Conservation (phyloP, 1,140 invertebrate species). For the Acromyrmex echinatior region DNA sequence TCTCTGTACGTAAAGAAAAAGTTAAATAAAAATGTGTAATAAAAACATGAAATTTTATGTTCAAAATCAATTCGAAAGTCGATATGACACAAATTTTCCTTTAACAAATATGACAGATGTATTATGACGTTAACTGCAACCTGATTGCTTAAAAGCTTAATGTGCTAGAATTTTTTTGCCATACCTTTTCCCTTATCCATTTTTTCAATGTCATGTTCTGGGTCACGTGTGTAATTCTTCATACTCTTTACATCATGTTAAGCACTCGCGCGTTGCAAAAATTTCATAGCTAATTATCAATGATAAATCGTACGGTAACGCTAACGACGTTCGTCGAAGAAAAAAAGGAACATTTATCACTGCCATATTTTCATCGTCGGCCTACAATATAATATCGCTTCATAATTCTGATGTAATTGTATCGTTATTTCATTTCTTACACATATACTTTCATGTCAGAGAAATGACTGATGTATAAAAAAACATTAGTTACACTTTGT, state of each 20-base stretch:
- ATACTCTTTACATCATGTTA: conserved; percentile 5
- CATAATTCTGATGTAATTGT: conserved; percentile 53
- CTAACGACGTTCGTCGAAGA: conserved; percentile 37
- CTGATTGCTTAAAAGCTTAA: conserved; percentile 42
- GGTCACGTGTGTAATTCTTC: conserved; percentile 41
- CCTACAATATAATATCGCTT: conserved; percentile 25
- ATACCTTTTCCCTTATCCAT: conserved; percentile 1
- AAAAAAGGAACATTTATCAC: conserved; percentile 72
- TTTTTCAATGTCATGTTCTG: neutral
- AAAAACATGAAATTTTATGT: neutral
- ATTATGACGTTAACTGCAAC: neutral
- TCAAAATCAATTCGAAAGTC: conserved; percentile 7
- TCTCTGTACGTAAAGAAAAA: too few relatives aligned
- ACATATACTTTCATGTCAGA: neutral
- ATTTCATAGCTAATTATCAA: conserved; percentile 72
- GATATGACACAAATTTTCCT: conserved; percentile 3
- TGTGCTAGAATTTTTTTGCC: conserved; percentile 2
- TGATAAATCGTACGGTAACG: conserved; percentile 68
- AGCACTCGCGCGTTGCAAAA: conserved; percentile 16
- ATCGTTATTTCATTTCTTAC: conserved; percentile 16
- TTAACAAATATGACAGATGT: neutral
- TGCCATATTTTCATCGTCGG: conserved; percentile 65
- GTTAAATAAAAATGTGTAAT: neutral
- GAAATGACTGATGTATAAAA: neutral
- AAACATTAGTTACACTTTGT: conserved; percentile 20